phyloP scores from a whole-genome alignment of 2,888 invertebrate genomes.

The Phengaris alcon region DNA sequence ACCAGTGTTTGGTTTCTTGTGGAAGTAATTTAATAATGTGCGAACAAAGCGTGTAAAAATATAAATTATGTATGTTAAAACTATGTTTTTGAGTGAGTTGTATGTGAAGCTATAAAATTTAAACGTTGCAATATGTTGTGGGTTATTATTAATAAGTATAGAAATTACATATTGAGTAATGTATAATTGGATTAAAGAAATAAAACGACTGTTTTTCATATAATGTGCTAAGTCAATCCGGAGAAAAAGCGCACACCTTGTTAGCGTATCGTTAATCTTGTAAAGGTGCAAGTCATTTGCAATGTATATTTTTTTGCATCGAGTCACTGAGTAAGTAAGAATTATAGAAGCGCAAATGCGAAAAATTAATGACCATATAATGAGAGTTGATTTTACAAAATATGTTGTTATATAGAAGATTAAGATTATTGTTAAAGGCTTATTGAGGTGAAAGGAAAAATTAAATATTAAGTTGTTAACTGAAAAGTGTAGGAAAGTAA shows the following conservation, averaged over 20 bases:
- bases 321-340: too few relatives aligned
- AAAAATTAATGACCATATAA: too few relatives aligned
- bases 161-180: background rate
- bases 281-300: constrained; percentile 1
- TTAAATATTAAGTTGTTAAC: too few relatives aligned
- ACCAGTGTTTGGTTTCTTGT: background rate
- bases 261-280: background rate
- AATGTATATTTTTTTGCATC: too few relatives aligned
- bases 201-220: background rate
- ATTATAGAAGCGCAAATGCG: too few relatives aligned
- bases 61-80: background rate
- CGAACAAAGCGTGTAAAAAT: background rate
- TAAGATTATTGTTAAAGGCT: too few relatives aligned
- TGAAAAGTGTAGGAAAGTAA: too few relatives aligned
- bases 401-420: too few relatives aligned
- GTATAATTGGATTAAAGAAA: background rate
- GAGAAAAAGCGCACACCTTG: background rate
- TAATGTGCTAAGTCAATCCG: background rate
- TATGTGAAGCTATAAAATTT: background rate
- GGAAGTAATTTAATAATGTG: background rate
- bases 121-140: background rate
- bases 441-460: too few relatives aligned
- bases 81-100: background rate
- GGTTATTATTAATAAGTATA: background rate
- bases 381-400: too few relatives aligned